These are phyloP conservation scores for Cosmia pyralina DNA, from an alignment of 2,888 invertebrate genomes.

Conservation along the genomic window DNA sequence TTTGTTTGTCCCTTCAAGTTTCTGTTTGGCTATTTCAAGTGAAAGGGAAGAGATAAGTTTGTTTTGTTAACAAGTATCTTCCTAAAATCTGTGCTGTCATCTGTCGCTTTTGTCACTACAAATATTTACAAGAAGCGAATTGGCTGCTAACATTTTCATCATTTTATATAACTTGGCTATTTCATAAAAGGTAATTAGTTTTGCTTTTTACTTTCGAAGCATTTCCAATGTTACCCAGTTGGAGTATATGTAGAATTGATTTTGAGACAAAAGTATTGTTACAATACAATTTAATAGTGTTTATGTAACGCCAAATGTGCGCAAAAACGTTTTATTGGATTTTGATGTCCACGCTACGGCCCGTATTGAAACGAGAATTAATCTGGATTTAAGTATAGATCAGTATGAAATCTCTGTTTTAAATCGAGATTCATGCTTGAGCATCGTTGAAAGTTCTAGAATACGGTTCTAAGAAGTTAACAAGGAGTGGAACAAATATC, in stretches of 20 bases:
- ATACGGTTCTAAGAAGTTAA: slow-evolving; percentile 11
- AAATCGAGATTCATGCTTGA: slow-evolving; percentile 23
- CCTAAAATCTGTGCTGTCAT: slow-evolving; percentile 52
- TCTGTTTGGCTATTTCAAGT: slow-evolving; percentile 74
- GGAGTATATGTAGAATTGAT: not conserved
- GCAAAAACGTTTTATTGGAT: slow-evolving; percentile 42
- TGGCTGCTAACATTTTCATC: slow-evolving; percentile 8
- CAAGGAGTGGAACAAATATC: slow-evolving; percentile 25
- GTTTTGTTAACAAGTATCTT: slow-evolving; percentile 61
- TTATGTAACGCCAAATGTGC: slow-evolving; percentile 21
- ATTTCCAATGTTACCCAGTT: slow-evolving; percentile 3
- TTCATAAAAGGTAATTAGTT: not conserved
- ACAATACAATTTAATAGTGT: slow-evolving; percentile 22
- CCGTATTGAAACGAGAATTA: slow-evolving; percentile 24
- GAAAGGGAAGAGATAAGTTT: slow-evolving; percentile 68
- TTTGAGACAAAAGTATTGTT: slow-evolving; percentile 13
- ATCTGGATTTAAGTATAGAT: slow-evolving; percentile 24
- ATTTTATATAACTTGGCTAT: slow-evolving; percentile 6
- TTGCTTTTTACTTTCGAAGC: not conserved
- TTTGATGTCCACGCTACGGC: slow-evolving; percentile 31
- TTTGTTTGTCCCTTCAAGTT: slow-evolving; percentile 70
- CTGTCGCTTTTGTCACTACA: slow-evolving; percentile 45
- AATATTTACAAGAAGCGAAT: slow-evolving; percentile 47
- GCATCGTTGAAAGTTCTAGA: slow-evolving; percentile 28
- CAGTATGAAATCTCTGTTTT: slow-evolving; percentile 29